phyloP scores from a whole-genome alignment of 2,888 invertebrate species.

The Dryadula phaetusa region DNA sequence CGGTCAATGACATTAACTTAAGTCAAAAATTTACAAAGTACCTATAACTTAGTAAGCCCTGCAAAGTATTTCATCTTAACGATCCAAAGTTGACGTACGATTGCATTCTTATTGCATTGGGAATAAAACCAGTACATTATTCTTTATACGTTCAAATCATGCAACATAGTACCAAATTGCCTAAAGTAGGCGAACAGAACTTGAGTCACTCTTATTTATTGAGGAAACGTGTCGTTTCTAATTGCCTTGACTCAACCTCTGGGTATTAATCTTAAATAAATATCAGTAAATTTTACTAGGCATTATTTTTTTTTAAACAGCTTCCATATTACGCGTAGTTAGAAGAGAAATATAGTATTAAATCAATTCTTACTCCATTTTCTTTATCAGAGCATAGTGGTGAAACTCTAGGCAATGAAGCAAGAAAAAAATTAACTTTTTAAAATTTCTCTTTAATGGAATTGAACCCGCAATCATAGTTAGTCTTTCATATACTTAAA shows the following conservation, averaged over 20 bases:
- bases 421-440: too few species aligned
- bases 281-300: background rate
- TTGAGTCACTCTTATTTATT: conserved; percentile 22
- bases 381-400: too few species aligned
- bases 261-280: background rate
- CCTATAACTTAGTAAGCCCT: background rate
- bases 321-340: too few species aligned
- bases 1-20: too few species aligned
- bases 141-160: conserved; percentile 28
- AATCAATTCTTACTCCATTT: too few species aligned
- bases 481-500: too few species aligned
- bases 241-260: conserved; percentile 27
- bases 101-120: conserved; percentile 14
- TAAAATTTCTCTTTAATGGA: too few species aligned
- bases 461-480: too few species aligned
- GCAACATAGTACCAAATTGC: conserved; percentile 23
- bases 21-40: background rate
- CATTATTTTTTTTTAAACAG: too few species aligned
- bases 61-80: conserved; percentile 9
- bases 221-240: conserved; percentile 31
- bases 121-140: conserved; percentile 10
- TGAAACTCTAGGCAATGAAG: too few species aligned
- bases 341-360: too few species aligned
- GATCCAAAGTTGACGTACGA: conserved; percentile 4
- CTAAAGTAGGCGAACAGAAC: conserved; percentile 32